Evolutionary conservation across 2,888 invertebrate genomes (phyloP).

Genomic region (Spialia ferax): DNA sequence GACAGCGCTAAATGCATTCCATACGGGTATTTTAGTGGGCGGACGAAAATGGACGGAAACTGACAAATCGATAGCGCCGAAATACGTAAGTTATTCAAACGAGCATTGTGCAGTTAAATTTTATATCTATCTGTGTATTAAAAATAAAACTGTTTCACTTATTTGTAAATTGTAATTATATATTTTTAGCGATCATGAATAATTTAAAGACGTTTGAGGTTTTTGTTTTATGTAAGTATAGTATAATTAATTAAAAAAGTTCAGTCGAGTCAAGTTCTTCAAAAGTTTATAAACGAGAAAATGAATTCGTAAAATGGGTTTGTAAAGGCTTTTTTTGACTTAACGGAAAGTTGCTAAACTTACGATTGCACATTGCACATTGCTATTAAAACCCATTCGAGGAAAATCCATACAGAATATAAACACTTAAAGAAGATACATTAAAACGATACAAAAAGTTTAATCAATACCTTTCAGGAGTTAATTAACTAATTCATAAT

Average conservation of each 20-base stretch:
- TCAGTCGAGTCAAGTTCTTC: too few species aligned
- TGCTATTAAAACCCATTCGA: too few species aligned
- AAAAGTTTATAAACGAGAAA: too few species aligned
- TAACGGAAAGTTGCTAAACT: too few species aligned
- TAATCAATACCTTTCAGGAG: neutral
- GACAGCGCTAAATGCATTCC: neutral
- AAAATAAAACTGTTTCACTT: neutral
- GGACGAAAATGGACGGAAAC: neutral
- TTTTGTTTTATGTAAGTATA: too few species aligned
- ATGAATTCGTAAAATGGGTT: too few species aligned
- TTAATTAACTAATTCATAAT: constrained; percentile 15
- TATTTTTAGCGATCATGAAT: too few species aligned
- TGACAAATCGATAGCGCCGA: neutral
- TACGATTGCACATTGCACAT: too few species aligned
- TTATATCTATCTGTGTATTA: neutral
- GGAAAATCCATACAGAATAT: neutral
- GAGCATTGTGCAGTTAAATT: neutral
- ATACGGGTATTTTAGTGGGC: neutral
- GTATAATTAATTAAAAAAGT: too few species aligned
- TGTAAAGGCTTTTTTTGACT: too few species aligned
- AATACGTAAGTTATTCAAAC: neutral
- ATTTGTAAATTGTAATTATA: too few species aligned
- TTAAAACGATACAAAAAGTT: neutral
- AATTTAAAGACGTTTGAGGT: too few species aligned
- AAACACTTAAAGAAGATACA: neutral